phyloP scores from a whole-genome alignment of 1,140 invertebrate species.

The Antheraea mylitta region DNA sequence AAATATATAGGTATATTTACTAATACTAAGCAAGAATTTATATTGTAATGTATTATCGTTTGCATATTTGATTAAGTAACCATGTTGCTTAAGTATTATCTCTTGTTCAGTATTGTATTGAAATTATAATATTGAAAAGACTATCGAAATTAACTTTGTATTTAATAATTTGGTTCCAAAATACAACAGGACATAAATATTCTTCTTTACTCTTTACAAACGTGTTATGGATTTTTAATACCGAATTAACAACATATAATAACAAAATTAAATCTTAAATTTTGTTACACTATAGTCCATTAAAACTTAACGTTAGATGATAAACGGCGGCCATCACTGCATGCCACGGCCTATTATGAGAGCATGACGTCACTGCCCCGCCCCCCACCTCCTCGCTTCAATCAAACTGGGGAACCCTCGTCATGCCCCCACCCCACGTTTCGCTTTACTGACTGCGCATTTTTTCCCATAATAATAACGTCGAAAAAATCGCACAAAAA shows the following conservation, averaged over 20 bases:
- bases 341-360: constrained; percentile 75
- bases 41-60: too few relatives aligned
- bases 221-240: neutral
- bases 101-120: too few relatives aligned
- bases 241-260: neutral
- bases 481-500: constrained; percentile 77
- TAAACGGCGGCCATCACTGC: constrained; percentile 76
- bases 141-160: too few relatives aligned
- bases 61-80: too few relatives aligned
- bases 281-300: constrained; percentile 52
- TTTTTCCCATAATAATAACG: constrained; percentile 78
- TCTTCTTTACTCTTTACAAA: neutral
- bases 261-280: constrained; percentile 24
- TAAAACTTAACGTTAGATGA: constrained; percentile 56
- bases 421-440: constrained; percentile 72
- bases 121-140: too few relatives aligned
- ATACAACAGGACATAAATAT: too few relatives aligned
- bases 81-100: too few relatives aligned
- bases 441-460: constrained; percentile 75
- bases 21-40: too few relatives aligned
- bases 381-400: constrained; percentile 70
- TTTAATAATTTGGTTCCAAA: neutral
- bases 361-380: constrained; percentile 76
- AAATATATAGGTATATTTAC: too few relatives aligned
- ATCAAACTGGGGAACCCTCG: constrained; percentile 76